A percentile compares a stretch with the other conserved stretches of the same genome.
Evolutionary conservation across 92 coral and sea anemone species (phyloP).

Genomic region (Pocillopora grandis): DNA sequence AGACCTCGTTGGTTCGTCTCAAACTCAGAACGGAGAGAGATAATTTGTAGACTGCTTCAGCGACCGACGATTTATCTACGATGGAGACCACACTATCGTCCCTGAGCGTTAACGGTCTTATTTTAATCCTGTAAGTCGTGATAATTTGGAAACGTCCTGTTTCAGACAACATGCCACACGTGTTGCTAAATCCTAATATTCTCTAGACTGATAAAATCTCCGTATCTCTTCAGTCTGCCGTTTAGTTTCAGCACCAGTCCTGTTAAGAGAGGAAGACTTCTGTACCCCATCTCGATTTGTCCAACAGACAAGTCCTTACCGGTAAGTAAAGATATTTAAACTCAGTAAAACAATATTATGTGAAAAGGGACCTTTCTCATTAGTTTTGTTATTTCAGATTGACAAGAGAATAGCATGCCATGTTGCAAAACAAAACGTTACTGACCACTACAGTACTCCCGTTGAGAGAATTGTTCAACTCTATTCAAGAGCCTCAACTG

Average conservation of each 20-base stretch:
- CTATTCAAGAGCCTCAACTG: conserved; percentile 54
- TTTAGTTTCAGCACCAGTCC: conserved; percentile 18
- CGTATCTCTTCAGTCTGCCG: conserved; percentile 34
- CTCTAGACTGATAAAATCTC: conserved; percentile 30
- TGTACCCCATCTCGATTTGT: background rate
- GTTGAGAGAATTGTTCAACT: conserved; percentile 26
- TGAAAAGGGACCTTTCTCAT: background rate
- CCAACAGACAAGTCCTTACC: conserved; percentile 6
- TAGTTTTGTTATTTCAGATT: background rate
- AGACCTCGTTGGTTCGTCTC: background rate
- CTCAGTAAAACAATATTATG: background rate
- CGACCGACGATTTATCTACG: background rate
- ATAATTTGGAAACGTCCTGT: conserved; percentile 29
- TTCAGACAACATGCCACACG: conserved; percentile 41
- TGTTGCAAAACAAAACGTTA: background rate
- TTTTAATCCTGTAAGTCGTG: conserved; percentile 47
- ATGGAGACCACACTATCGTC: conserved; percentile 22
- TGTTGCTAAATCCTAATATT: background rate
- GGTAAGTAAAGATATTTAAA: conserved; percentile 15
- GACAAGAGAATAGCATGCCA: conserved; percentile 12
- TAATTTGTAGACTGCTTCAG: background rate
- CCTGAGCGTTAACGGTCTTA: conserved; percentile 25
- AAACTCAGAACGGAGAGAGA: background rate
- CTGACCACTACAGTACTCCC: conserved; percentile 34
- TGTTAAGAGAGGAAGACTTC: background rate